Base-by-base conservation (phyloP, 2,888 invertebrate genomes). In the Athalia cordata region DNA sequence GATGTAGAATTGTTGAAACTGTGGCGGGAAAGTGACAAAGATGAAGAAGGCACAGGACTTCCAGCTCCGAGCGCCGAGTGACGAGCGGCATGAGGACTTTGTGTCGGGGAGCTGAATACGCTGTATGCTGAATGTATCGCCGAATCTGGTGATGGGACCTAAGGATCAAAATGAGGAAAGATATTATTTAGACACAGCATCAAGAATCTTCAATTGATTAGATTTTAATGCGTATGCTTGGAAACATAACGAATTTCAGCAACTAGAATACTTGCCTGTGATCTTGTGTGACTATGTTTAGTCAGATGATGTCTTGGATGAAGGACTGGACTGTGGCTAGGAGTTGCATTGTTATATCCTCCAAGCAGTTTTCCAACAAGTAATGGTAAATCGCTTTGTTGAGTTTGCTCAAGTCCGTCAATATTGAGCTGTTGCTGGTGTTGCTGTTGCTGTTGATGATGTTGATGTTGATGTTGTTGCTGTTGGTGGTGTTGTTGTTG, bases 41-140 rank as follows among this genome's bases (percentile, higher is more conserved):
- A 89, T 9, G 90, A 89, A 43, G 91, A 91, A 11, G 90, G 90
- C 15, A 90, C 88, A 7, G 90, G 90, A 78, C 90, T 90, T 3
- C 89, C 90, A 9, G 90, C 85, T 50, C 90, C 89, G 11, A 91
- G 86, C 75, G 94, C 93, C 80, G 94, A 93, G 90, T 97, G 97
- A 0, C 97, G 93, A 49, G 96, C 95, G 59, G 96, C 96, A 75
- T 96, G 93, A 1, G 97, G 97, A 85, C 96, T 96, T 83, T 97
- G 96, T 76, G 96, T 96, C 5, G 97, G 97, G 83, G 96, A 96
- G 90, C 95, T 94, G 91, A 94, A 94, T 11, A 95, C 94, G 84
- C 94, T 94, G 86, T 97, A 97, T 87, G 96, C 96, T 85, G 96
- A 96, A 91, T 97, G 97, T 82, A 97, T 95, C 82, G 97, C 97